A percentile compares a stretch with the other conserved stretches of the same genome.
Conservation (phyloP, 2,888 invertebrate genomes). For the Ornithoptera priamus region DNA sequence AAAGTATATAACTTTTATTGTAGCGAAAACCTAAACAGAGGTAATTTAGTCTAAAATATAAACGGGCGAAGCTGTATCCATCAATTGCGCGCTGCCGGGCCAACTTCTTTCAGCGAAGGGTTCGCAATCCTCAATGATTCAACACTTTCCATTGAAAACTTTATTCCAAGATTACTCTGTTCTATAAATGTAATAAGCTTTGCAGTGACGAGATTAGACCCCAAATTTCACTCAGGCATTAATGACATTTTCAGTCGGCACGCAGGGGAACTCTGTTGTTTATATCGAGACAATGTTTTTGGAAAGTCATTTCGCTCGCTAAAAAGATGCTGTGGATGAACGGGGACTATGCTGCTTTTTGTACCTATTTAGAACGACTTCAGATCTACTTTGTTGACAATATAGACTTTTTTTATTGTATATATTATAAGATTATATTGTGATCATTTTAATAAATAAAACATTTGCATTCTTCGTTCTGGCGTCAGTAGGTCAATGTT, state of each 20-base stretch:
- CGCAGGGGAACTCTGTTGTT: constrained; percentile 62
- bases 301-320: constrained; percentile 75
- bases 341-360: constrained; percentile 34
- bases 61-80: constrained; percentile 36
- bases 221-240: constrained; percentile 78
- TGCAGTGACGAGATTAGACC: constrained; percentile 78
- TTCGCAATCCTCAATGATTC: constrained; percentile 75
- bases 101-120: constrained; percentile 73
- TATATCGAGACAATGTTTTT: constrained; percentile 71
- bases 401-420: not conserved
- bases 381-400: not conserved
- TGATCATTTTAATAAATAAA: too few relatives aligned
- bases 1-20: constrained; percentile 17
- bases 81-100: constrained; percentile 41
- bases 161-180: constrained; percentile 79
- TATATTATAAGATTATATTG: not conserved
- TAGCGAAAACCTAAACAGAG: constrained; percentile 14
- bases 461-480: not conserved
- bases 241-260: constrained; percentile 77
- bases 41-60: constrained; percentile 22
- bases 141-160: constrained; percentile 78
- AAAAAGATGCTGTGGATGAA: constrained; percentile 48
- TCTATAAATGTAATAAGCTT: constrained; percentile 80
- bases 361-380: not conserved
- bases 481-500: too few relatives aligned